These are phyloP conservation scores for Euclidia mi DNA, from an alignment of 2,888 invertebrate species.

Conservation along the genomic window DNA sequence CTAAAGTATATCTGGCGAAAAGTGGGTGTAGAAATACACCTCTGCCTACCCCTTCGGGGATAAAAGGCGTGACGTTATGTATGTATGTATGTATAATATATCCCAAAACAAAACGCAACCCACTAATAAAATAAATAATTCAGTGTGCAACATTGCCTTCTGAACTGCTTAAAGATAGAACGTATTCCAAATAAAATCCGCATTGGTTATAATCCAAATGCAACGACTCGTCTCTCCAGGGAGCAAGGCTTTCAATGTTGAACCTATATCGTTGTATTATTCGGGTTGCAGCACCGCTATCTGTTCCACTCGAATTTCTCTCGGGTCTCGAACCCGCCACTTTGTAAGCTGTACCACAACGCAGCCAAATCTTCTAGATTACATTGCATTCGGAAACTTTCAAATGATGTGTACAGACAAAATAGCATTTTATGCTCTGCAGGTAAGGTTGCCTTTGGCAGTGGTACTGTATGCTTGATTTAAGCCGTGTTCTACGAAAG, in stretches of 20 bases:
- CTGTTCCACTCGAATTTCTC: conserved; percentile 45
- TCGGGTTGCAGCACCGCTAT: conserved; percentile 37
- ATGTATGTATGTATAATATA: too few species aligned
- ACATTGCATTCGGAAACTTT: conserved; percentile 24
- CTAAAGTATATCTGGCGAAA: too few species aligned
- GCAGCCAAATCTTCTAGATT: conserved; percentile 36
- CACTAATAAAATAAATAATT: too few species aligned
- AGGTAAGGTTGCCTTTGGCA: background rate
- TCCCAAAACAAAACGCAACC: too few species aligned
- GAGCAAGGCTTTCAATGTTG: conserved; percentile 43
- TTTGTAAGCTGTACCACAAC: conserved; percentile 44
- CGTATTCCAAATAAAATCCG: background rate
- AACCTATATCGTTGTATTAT: conserved; percentile 38
- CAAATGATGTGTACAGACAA: background rate
- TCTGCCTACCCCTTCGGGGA: too few species aligned
- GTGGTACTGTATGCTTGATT: background rate
- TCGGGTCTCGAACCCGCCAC: conserved; percentile 45
- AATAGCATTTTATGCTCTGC: background rate
- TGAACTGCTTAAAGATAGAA: background rate
- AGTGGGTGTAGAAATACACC: too few species aligned
- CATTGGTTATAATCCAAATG: conserved; percentile 20
- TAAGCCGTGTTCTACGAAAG: background rate
- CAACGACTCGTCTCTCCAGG: conserved; percentile 26
- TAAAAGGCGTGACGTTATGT: too few species aligned
- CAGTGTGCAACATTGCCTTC: too few species aligned